A percentile compares a stretch with the other conserved stretches of the same genome.
phyloP scores from a whole-genome alignment of 1,140 invertebrate genomes.

The Laupala kohalensis region DNA sequence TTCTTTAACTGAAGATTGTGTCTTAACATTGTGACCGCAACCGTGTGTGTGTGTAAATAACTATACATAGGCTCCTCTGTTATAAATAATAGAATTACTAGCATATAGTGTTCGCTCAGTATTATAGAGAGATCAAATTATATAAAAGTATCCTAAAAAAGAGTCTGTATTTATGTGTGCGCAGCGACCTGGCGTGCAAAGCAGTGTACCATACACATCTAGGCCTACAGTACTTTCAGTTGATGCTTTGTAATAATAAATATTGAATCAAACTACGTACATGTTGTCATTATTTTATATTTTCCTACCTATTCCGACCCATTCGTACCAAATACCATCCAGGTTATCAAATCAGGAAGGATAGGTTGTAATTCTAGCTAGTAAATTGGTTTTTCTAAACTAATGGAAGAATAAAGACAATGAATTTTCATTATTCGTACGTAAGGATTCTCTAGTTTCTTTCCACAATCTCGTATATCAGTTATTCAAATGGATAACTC shows the following conservation, averaged over 20 bases:
- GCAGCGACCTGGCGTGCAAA: neutral
- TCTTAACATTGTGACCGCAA: neutral
- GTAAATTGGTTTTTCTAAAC: no score
- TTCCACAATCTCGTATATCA: no score
- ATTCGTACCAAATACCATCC: no score
- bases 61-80: neutral
- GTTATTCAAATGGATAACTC: no score
- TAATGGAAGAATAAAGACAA: no score
- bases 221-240: neutral
- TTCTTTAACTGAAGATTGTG: neutral
- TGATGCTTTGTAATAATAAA: neutral
- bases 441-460: no score
- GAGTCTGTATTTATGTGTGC: neutral
- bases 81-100: neutral
- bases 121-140: neutral
- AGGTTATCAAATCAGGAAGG: no score
- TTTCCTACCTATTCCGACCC: neutral
- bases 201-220: neutral
- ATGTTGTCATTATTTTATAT: neutral
- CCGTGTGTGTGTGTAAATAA: neutral
- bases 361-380: no score
- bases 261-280: neutral
- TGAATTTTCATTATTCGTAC: no score
- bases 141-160: neutral
- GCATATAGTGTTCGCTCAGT: neutral